A percentile compares a stretch with the other conserved stretches of the same genome.
Evolutionary conservation across 2,888 invertebrate species (phyloP).

Genomic region (Gortyna flavago): DNA sequence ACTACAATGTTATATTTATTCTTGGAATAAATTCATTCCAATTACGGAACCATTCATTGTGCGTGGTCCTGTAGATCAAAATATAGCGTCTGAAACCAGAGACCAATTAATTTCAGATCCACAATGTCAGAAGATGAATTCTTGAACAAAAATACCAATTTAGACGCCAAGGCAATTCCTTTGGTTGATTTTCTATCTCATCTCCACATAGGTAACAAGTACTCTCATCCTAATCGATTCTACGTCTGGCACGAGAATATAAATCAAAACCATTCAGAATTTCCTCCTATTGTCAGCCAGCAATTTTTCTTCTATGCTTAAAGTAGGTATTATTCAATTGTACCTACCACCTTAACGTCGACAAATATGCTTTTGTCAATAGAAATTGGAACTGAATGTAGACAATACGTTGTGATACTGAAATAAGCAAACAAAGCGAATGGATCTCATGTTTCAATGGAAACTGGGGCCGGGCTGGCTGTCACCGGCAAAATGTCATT

Average conservation of each 20-base stretch:
- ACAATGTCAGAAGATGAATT: constrained; percentile 11
- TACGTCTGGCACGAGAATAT: constrained; percentile 29
- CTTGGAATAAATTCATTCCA: too few relatives aligned
- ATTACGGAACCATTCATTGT: too few relatives aligned
- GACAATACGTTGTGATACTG: constrained; percentile 57
- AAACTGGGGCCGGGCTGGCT: constrained; percentile 22
- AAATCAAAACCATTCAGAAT: constrained; percentile 52
- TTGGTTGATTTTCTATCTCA: constrained; percentile 28
- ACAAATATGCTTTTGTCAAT: constrained; percentile 56
- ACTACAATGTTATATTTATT: too few relatives aligned
- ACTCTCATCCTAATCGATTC: constrained; percentile 41
- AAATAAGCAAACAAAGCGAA: constrained; percentile 60
- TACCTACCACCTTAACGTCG: constrained; percentile 33
- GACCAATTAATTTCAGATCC: constrained; percentile 4
- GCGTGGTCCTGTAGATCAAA: not conserved
- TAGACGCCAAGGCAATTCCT: constrained; percentile 27
- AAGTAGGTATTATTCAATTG: constrained; percentile 45
- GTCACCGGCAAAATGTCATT: constrained; percentile 43
- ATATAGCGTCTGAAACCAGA: constrained; percentile 3
- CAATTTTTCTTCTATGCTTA: constrained; percentile 39
- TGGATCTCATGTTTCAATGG: constrained; percentile 54
- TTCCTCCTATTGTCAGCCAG: constrained; percentile 30
- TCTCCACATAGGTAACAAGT: constrained; percentile 20
- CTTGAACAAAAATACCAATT: constrained; percentile 24
- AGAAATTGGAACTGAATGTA: constrained; percentile 50